Percentiles rank a stretch among this genome's conserved stretches.
These are phyloP conservation scores for Drosophila macrospina DNA, from an alignment of 2,888 invertebrate species.

Conservation along the genomic window DNA sequence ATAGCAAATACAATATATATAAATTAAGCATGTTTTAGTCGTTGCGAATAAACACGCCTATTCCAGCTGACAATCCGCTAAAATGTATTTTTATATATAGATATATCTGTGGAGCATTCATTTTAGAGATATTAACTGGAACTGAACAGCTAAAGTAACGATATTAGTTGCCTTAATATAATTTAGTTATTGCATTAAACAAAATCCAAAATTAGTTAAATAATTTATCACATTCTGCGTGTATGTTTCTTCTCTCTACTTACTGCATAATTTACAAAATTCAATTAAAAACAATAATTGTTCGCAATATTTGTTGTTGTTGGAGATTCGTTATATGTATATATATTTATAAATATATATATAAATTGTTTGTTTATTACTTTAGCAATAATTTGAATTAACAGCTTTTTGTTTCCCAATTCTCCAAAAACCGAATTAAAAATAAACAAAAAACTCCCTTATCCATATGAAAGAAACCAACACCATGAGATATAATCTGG, in stretches of 20 bases:
- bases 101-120: too few relatives aligned
- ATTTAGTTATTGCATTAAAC: background rate
- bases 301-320: slow-evolving; percentile 28
- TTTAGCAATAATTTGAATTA: slow-evolving; percentile 36
- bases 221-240: background rate
- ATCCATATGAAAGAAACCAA: slow-evolving; percentile 34
- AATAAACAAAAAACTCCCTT: slow-evolving; percentile 39
- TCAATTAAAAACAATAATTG: slow-evolving; percentile 31
- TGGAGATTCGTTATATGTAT: slow-evolving; percentile 27
- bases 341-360: slow-evolving; percentile 19
- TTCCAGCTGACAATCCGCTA: background rate
- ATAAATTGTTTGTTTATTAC: slow-evolving; percentile 45
- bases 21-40: slow-evolving; percentile 18
- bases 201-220: background rate
- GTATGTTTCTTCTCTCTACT: too few relatives aligned
- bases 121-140: background rate
- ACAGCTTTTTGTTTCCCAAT: slow-evolving; percentile 44
- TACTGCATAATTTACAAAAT: background rate
- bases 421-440: slow-evolving; percentile 26
- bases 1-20: too few relatives aligned
- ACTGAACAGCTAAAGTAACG: background rate
- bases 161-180: slow-evolving; percentile 8
- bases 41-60: background rate
- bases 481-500: slow-evolving; percentile 38
- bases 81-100: too few relatives aligned